Percentiles rank a stretch among this genome's conserved stretches.
Evolutionary conservation across 2,113 vertebrate genomes (phyloP).

Genomic region (Ginglymostoma cirratum): DNA sequence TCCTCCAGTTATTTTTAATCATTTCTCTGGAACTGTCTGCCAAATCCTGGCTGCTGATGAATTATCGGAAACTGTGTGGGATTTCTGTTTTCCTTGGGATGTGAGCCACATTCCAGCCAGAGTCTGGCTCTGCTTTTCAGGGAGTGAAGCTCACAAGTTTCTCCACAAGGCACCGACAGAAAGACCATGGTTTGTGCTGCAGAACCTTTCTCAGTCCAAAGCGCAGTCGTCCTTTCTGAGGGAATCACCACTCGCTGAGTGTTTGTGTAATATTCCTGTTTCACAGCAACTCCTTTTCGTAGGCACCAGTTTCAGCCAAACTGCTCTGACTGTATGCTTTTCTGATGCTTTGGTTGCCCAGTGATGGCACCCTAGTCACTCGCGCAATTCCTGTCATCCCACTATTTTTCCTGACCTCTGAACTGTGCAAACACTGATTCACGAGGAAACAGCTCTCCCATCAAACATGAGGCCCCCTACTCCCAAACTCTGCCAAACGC

Average conservation of each 20-base stretch:
- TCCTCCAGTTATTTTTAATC: background rate
- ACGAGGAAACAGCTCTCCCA: background rate
- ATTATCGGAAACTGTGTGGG: background rate
- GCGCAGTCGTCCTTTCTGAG: background rate
- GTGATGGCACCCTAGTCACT: too few relatives aligned
- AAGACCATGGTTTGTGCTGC: background rate
- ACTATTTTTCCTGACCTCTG: background rate
- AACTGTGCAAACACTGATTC: background rate
- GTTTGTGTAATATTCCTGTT: background rate
- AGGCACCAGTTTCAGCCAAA: background rate
- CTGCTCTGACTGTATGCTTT: background rate
- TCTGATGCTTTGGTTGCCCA: background rate
- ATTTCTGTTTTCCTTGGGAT: background rate
- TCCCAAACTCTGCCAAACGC: too few relatives aligned
- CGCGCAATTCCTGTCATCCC: background rate
- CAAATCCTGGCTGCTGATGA: background rate
- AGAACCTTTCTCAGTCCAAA: background rate
- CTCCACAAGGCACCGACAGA: background rate
- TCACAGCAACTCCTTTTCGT: too few relatives aligned
- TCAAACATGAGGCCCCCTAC: too few relatives aligned
- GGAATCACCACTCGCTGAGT: background rate
- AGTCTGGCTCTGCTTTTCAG: background rate
- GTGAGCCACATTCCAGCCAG: background rate
- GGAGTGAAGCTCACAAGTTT: background rate
- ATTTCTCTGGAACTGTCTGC: background rate